Base-by-base conservation (phyloP, 2,888 invertebrate species). In the Caprella mutica region DNA sequence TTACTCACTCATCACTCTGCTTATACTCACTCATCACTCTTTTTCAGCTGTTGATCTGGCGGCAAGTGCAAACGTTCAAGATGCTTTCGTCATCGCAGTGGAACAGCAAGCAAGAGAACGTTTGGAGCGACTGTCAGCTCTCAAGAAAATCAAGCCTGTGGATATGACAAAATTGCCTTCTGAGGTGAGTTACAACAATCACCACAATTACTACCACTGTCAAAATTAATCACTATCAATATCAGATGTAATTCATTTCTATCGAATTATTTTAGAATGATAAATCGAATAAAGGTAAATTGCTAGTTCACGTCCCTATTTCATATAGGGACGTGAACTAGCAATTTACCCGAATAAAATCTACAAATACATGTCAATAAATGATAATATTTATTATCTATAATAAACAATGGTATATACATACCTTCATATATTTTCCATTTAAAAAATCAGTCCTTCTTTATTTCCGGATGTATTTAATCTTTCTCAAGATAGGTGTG, bases 71-170 rank as follows among this genome's bases (percentile, higher is more conserved):
- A 85, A 85, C 72, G 85, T 93, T 71, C 89, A 91, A 76, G 91
- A 93, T 86, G 93, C 93, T 67, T 94, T 93, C 80, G 91, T 94
- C 78, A 93, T 94, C 77, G 93, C 93, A 67, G 91, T 94, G 73
- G 93, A 94, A 78, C 90, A 93, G 78, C 90, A 88, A 78, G 89
- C 77, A 39, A 79, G 87, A 70, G 89, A 91, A 77, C 84, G 91
- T 71, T 79, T 94, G 73, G 90, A 93, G 78, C 82, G 86, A 71
- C 81, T 93, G 71, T 87, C 92, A 65, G 88, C 89, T 68, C 84
- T 91, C 77, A 88, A 89, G 77, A 83, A 86, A 70, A 87, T 93
- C 77, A 88, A 87, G 69, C 91, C 93, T 60, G 85, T 90, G 73
- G 90, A 91, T 78, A 90, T 91, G 84, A 86, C 86, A 72, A 85